A percentile compares a stretch with the other conserved stretches of the same genome.
phyloP scores from a whole-genome alignment of 2,797 vertebrate species.

The Arrhamphus sclerolepis region DNA sequence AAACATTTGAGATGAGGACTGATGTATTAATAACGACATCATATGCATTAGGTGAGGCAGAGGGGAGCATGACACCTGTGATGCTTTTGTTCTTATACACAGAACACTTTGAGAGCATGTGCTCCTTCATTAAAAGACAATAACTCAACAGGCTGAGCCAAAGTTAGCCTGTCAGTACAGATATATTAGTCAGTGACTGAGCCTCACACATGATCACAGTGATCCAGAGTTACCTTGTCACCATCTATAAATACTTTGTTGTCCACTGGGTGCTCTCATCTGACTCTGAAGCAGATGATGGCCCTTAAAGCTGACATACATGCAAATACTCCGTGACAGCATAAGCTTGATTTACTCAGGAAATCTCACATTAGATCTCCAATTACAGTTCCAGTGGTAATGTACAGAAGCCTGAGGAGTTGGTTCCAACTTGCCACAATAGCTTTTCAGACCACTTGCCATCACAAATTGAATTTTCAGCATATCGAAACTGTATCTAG shows the following conservation, averaged over 20 bases:
- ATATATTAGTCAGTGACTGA: conserved; percentile 48
- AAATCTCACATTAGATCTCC: background rate
- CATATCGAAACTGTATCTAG: too few species aligned
- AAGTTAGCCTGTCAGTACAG: conserved; percentile 51
- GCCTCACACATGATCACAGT: conserved; percentile 32
- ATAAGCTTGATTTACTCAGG: conserved; percentile 7
- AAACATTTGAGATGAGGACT: background rate
- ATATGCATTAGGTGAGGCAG: background rate
- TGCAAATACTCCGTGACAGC: conserved; percentile 5
- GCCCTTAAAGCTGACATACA: background rate
- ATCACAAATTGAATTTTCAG: too few species aligned
- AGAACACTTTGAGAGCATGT: conserved; percentile 27
- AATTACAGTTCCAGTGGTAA: background rate
- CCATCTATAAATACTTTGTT: conserved; percentile 56
- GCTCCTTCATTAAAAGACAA: conserved; percentile 38
- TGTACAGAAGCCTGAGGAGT: too few species aligned
- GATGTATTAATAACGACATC: background rate
- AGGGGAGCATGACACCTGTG: conserved; percentile 17
- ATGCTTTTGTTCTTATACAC: conserved; percentile 28
- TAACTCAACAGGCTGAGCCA: conserved; percentile 47
- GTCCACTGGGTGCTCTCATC: conserved; percentile 19
- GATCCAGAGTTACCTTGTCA: conserved; percentile 50
- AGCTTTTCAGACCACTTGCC: too few species aligned
- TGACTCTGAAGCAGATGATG: background rate
- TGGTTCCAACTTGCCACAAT: too few species aligned